Conservation (phyloP, 2,888 invertebrate genomes). For the Plagodis pulveraria region DNA sequence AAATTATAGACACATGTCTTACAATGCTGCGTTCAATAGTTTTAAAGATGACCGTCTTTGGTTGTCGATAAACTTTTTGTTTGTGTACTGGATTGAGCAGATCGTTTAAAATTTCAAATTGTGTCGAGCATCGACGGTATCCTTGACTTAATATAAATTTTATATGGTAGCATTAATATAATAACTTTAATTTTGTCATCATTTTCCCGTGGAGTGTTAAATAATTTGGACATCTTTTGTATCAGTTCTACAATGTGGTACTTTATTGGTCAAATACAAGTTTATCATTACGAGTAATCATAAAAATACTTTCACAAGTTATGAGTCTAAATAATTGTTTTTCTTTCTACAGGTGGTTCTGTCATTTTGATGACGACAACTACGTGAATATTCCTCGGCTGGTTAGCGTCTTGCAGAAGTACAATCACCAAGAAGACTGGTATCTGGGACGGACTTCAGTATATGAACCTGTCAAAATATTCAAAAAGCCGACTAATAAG, state of each 20-base stretch:
- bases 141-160: background rate
- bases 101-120: constrained; percentile 10
- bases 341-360: constrained; percentile 93
- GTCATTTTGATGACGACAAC: constrained; percentile 99
- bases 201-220: constrained; percentile 24
- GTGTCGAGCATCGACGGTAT: constrained; percentile 8
- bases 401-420: constrained; percentile 91
- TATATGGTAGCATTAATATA: too few species aligned
- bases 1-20: constrained; percentile 3
- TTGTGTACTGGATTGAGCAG: constrained; percentile 16
- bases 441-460: constrained; percentile 98
- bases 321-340: background rate
- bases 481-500: constrained; percentile 87
- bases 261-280: too few species aligned
- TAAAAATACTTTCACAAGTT: too few species aligned
- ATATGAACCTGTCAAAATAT: constrained; percentile 93
- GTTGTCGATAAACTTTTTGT: constrained; percentile 23
- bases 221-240: background rate
- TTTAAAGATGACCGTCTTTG: constrained; percentile 15
- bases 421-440: constrained; percentile 95
- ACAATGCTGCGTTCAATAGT: constrained; percentile 26
- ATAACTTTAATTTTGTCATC: too few species aligned
- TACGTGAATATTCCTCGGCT: constrained; percentile 97
- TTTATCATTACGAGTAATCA: too few species aligned
- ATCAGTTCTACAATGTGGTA: background rate